phyloP scores from a whole-genome alignment of 2,113 vertebrate genomes.

The Trematocara macrostoma region DNA sequence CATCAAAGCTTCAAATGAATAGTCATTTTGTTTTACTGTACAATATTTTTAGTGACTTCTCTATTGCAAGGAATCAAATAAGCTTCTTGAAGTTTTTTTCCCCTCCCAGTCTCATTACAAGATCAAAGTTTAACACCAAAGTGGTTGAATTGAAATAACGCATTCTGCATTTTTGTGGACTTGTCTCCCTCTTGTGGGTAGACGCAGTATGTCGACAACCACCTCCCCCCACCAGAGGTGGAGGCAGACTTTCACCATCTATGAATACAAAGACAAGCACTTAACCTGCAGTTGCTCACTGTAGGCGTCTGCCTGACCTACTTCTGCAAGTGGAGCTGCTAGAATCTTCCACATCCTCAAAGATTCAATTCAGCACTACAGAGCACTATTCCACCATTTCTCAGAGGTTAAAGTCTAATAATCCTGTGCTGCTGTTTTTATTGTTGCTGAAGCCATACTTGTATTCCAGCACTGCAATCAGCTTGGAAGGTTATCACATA shows the following conservation, averaged over 20 bases:
- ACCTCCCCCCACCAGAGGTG: constrained; percentile 18
- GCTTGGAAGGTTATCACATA: not conserved
- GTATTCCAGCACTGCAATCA: not conserved
- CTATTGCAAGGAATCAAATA: not conserved
- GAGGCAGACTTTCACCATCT: constrained; percentile 41
- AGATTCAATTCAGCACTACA: constrained; percentile 28
- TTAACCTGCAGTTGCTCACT: constrained; percentile 66
- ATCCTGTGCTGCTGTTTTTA: not conserved
- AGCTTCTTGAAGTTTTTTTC: not conserved
- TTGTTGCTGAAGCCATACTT: not conserved
- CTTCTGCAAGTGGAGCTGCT: constrained; percentile 49
- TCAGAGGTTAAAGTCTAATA: constrained; percentile 24
- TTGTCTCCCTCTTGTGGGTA: constrained; percentile 70
- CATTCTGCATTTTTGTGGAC: constrained; percentile 12
- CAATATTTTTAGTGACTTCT: not conserved
- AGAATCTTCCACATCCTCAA: constrained; percentile 55
- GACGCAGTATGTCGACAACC: constrained; percentile 13
- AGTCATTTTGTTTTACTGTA: not conserved
- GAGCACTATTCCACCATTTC: constrained; percentile 21
- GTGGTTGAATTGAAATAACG: not conserved
- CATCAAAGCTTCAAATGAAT: not conserved
- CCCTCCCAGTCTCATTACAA: not conserved
- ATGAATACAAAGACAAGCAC: constrained; percentile 64
- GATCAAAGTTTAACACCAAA: not conserved
- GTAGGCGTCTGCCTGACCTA: constrained; percentile 68